These are phyloP conservation scores for Daboia siamensis DNA, from an alignment of 2,113 vertebrate species.

Conservation along the genomic window DNA sequence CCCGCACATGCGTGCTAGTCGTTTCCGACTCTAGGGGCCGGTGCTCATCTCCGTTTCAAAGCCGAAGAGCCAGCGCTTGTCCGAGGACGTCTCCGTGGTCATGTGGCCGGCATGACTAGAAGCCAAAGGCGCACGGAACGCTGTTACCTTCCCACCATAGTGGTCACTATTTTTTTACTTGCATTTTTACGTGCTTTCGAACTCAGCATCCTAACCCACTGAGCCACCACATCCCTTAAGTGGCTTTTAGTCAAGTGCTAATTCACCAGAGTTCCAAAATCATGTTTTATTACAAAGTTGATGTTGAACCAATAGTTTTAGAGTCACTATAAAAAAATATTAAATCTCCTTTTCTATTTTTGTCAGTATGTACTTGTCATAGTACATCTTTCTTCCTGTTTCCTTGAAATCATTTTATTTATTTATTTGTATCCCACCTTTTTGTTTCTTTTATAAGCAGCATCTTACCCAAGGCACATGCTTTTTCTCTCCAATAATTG, in stretches of 20 bases:
- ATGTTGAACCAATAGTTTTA: neutral
- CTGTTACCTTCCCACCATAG: too few relatives aligned
- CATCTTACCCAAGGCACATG: neutral
- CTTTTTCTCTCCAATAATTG: constrained; percentile 27
- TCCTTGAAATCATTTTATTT: neutral
- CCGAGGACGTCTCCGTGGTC: too few relatives aligned
- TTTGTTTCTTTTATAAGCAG: neutral
- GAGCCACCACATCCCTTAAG: neutral
- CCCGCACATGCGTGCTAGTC: too few relatives aligned
- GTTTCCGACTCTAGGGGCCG: too few relatives aligned
- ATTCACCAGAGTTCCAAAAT: neutral
- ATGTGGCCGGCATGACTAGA: too few relatives aligned
- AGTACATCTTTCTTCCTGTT: neutral
- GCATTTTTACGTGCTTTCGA: too few relatives aligned
- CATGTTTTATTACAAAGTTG: neutral
- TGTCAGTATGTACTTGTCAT: neutral
- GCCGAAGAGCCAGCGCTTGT: too few relatives aligned
- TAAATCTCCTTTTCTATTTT: neutral
- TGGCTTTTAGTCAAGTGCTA: neutral
- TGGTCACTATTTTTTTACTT: too few relatives aligned
- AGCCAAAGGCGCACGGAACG: too few relatives aligned
- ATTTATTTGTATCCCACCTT: neutral
- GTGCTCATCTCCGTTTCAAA: too few relatives aligned
- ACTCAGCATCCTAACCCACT: too few relatives aligned
- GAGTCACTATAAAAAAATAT: neutral